A percentile compares a stretch with the other conserved stretches of the same genome.
Evolutionary conservation across 1,140 invertebrate species (phyloP).

Genomic region (Zaprionus africanus): DNA sequence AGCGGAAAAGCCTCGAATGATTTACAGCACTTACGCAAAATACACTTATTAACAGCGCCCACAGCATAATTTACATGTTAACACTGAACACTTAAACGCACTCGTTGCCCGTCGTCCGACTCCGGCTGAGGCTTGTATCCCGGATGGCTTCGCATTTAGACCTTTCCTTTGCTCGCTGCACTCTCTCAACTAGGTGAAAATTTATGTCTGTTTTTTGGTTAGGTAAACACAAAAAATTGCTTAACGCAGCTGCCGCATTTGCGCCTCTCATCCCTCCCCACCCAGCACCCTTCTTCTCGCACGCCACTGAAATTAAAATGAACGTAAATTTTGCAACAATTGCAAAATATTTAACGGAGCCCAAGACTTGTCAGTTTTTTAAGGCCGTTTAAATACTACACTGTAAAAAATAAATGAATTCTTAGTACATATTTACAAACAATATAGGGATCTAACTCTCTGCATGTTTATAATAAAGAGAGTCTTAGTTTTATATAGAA

Average conservation of each 20-base stretch:
- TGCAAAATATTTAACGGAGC: slow-evolving; percentile 61
- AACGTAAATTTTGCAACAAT: slow-evolving; percentile 79
- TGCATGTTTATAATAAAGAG: not conserved
- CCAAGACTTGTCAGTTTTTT: slow-evolving; percentile 14
- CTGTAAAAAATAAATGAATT: slow-evolving; percentile 29
- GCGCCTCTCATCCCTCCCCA: not conserved
- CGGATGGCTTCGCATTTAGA: slow-evolving; percentile 17
- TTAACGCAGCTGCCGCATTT: slow-evolving; percentile 68
- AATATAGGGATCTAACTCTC: no score
- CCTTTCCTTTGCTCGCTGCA: slow-evolving; percentile 28
- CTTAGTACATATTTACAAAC: no score
- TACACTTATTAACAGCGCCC: slow-evolving; percentile 76
- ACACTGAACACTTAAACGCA: slow-evolving; percentile 84
- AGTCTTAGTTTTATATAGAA: no score
- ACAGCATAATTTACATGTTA: slow-evolving; percentile 84
- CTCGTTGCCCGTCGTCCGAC: slow-evolving; percentile 43
- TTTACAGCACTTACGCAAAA: slow-evolving; percentile 63
- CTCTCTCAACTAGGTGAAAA: slow-evolving; percentile 58
- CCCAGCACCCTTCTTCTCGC: not conserved
- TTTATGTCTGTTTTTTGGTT: slow-evolving; percentile 69
- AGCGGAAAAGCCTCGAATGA: slow-evolving; percentile 59
- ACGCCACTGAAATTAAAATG: slow-evolving; percentile 65
- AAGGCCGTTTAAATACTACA: slow-evolving; percentile 43
- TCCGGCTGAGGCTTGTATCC: slow-evolving; percentile 1
- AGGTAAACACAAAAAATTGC: slow-evolving; percentile 30